Evolutionary conservation across 2,888 invertebrate species (phyloP).

Genomic region (Alentia gelatinosa): DNA sequence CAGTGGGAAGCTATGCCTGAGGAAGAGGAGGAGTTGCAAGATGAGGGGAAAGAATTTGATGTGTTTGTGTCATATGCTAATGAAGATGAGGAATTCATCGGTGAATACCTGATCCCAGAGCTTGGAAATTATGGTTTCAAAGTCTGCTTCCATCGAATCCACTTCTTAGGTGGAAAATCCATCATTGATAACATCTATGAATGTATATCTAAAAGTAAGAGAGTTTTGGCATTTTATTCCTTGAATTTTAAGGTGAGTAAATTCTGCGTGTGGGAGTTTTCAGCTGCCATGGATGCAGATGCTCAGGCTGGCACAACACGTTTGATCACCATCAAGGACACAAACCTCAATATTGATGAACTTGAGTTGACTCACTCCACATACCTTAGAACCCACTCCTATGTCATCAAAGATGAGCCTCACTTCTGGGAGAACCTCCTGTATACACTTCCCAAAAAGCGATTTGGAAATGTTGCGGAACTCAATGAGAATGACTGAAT

Average conservation of each 20-base stretch:
- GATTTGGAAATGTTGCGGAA: no score
- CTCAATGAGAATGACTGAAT: no score
- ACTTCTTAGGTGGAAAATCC: slow-evolving; percentile 66
- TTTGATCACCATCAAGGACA: slow-evolving; percentile 42
- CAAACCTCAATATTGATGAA: not conserved
- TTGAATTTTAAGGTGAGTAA: slow-evolving; percentile 63
- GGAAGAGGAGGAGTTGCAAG: slow-evolving; percentile 59
- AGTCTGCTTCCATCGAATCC: slow-evolving; percentile 67
- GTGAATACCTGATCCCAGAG: slow-evolving; percentile 26
- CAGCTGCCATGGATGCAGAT: slow-evolving; percentile 62
- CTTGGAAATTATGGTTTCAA: slow-evolving; percentile 63
- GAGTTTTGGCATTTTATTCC: slow-evolving; percentile 66
- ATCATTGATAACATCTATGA: slow-evolving; percentile 66
- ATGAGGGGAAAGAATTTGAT: slow-evolving; percentile 64
- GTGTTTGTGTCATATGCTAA: slow-evolving; percentile 67
- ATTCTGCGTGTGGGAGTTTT: slow-evolving; percentile 69
- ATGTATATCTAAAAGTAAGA: slow-evolving; percentile 66
- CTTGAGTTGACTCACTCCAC: not conserved
- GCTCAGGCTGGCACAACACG: slow-evolving; percentile 13
- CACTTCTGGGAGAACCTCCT: not conserved
- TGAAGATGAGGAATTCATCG: slow-evolving; percentile 48
- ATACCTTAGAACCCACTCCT: not conserved
- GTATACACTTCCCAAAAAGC: not conserved
- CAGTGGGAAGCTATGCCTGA: slow-evolving; percentile 58
- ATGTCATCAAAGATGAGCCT: not conserved